phyloP scores from a whole-genome alignment of 1,140 invertebrate species.

The Drosophila chauvacae region DNA sequence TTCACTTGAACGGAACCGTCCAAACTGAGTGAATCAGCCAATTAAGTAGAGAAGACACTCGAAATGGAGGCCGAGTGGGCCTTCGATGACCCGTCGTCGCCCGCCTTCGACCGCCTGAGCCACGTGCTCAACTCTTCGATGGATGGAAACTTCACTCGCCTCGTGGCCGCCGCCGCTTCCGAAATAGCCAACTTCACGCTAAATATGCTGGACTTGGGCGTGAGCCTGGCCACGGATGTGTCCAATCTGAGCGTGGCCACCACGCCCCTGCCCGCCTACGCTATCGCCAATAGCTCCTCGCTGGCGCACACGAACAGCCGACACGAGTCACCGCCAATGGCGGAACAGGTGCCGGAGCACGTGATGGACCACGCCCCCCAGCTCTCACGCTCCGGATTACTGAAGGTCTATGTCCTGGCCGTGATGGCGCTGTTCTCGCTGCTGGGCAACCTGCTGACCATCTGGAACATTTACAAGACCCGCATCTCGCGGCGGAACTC shows the following conservation, averaged over 20 bases:
- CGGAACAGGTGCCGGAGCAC: conserved; percentile 69
- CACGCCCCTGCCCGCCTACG: conserved; percentile 53
- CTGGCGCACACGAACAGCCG: conserved; percentile 62
- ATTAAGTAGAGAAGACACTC: neutral
- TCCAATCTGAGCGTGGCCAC: conserved; percentile 16
- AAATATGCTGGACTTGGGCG: conserved; percentile 57
- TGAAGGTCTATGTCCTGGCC: conserved; percentile 88
- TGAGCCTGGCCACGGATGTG: conserved; percentile 47
- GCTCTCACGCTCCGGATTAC: conserved; percentile 86
- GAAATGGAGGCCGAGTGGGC: conserved; percentile 33
- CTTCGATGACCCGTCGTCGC: conserved; percentile 24
- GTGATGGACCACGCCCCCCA: conserved; percentile 87
- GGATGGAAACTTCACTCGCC: conserved; percentile 63
- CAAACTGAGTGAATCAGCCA: neutral
- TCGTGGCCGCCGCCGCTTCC: conserved; percentile 47
- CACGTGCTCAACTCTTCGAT: neutral
- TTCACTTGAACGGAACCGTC: conserved; percentile 13
- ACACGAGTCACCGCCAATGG: conserved; percentile 53
- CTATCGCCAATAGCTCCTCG: conserved; percentile 54
- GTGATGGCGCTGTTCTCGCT: conserved; percentile 90
- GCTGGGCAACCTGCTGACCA: conserved; percentile 90
- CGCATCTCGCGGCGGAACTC: conserved; percentile 85
- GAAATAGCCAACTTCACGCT: conserved; percentile 68
- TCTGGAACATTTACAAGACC: conserved; percentile 89
- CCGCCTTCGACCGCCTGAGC: conserved; percentile 26